Evolutionary conservation across 2,113 vertebrate species (phyloP), one percentile per base, ranked within the genome.

Genomic region (Leucoraja erinaceus): DNA sequence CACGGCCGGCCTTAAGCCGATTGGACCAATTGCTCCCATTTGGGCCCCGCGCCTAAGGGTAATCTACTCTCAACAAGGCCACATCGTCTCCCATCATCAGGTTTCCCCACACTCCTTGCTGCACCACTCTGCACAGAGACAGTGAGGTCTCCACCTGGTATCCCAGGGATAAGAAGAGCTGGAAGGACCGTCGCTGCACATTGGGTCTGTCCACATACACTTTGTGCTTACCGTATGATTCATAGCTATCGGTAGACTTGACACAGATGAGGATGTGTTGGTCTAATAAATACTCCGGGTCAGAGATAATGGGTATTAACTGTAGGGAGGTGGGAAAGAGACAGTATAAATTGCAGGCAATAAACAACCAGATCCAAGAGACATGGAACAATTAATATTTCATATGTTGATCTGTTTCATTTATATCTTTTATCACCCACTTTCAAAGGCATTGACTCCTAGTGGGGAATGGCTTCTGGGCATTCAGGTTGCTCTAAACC

Each of bases 231-330:
- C 99, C 99, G 0, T 99, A 99, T 0, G 99, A 99, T 94, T 99
- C 99, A 4, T 99, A 98, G 0, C 96, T 97, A 94, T 99, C 99
- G 4, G 97, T 98, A 3, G 99, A 98, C 94, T 99, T 99, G 88
- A 99, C 96, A 94, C 98, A 98, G 90, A 99, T 98, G 81, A 99
- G 97, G 94, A 99, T 98, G 94, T 99, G 99, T 95, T 99, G 98
- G 95, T 99, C 99, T 94, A 99, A 93, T 38, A 99, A 96, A 94
- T 99, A 99, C 95, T 99, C 99, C 0, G 98, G 98, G 94, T 99
- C 99, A 12, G 98, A 98, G 95, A 99, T 99, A 93, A 99, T 99
- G 20, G 99, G 98, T 33, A 96, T 98, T 94, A 99, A 96, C 99
- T 99, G 95, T 90, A 79, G 38, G 11, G 10, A 16, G 11, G 77